phyloP scores from a whole-genome alignment of 2,797 vertebrate genomes.

The Meda fulgida region DNA sequence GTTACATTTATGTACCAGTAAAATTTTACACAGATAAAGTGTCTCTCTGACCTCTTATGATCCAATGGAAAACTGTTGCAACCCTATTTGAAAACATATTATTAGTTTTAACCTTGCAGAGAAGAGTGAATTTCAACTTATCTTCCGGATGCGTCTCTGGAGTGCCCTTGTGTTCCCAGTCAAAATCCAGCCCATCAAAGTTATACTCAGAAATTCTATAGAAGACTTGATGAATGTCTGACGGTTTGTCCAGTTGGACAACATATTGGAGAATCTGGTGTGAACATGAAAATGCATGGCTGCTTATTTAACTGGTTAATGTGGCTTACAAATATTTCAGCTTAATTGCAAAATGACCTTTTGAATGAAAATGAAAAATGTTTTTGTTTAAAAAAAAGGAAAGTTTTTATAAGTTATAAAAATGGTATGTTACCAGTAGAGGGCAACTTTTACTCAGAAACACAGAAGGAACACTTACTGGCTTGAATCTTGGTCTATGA shows the following conservation, averaged over 20 bases:
- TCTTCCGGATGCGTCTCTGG: slow-evolving; percentile 79
- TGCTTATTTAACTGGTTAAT: neutral
- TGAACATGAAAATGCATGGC: neutral
- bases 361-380: too few relatives aligned
- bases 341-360: neutral
- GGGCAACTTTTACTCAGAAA: slow-evolving; percentile 16
- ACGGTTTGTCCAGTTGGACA: slow-evolving; percentile 74
- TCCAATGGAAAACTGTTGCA: neutral
- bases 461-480: slow-evolving; percentile 71
- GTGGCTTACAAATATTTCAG: neutral
- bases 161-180: slow-evolving; percentile 85
- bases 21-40: neutral
- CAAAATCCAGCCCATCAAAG: slow-evolving; percentile 87
- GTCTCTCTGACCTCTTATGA: neutral
- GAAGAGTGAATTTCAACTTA: slow-evolving; percentile 77
- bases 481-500: slow-evolving; percentile 81
- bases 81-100: neutral
- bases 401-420: neutral
- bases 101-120: slow-evolving; percentile 73
- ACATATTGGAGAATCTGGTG: slow-evolving; percentile 83
- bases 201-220: slow-evolving; percentile 77
- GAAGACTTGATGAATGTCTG: slow-evolving; percentile 81
- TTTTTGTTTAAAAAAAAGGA: neutral
- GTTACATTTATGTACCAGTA: neutral
- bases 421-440: slow-evolving; percentile 9